These are phyloP conservation scores for Cotesia glomerata DNA, from an alignment of 1,140 invertebrate species.

Conservation along the genomic window DNA sequence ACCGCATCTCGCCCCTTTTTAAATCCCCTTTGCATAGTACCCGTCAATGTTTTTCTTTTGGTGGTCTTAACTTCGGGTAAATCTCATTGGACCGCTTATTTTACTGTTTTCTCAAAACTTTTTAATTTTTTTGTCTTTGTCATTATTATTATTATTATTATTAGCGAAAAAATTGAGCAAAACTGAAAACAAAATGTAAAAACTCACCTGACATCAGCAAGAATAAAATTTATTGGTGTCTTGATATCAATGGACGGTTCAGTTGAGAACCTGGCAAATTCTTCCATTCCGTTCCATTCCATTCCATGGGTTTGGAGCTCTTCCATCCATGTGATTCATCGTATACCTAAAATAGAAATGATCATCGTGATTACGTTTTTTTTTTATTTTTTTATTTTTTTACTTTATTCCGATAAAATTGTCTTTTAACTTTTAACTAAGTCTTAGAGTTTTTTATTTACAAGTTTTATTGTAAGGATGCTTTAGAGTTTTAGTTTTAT, in stretches of 20 bases:
- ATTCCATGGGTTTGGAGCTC: not conserved
- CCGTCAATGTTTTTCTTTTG: conserved; percentile 19
- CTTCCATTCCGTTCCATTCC: not conserved
- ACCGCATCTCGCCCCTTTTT: conserved; percentile 22
- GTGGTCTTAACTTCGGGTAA: not conserved
- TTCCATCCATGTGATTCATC: conserved; percentile 49
- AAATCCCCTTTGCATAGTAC: conserved; percentile 27
- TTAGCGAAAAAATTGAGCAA: not conserved
- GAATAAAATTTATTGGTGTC: no score
- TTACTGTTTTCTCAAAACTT: no score
- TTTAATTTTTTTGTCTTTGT: no score
- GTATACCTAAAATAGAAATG: conserved; percentile 57
- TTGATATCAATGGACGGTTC: no score
- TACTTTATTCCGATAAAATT: no score
- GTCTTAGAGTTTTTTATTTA: no score
- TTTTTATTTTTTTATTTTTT: no score
- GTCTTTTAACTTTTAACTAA: no score
- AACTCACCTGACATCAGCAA: not conserved
- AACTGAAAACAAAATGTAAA: conserved; percentile 3
- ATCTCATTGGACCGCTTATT: no score
- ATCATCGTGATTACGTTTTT: conserved; percentile 34
- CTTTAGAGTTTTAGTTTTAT: no score
- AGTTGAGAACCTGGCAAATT: not conserved
- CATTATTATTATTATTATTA: no score
- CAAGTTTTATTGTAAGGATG: no score